These are phyloP conservation scores for Crossaster papposus DNA, from an alignment of 53 echinoderm and acorn worm genomes.

Conservation along the genomic window DNA sequence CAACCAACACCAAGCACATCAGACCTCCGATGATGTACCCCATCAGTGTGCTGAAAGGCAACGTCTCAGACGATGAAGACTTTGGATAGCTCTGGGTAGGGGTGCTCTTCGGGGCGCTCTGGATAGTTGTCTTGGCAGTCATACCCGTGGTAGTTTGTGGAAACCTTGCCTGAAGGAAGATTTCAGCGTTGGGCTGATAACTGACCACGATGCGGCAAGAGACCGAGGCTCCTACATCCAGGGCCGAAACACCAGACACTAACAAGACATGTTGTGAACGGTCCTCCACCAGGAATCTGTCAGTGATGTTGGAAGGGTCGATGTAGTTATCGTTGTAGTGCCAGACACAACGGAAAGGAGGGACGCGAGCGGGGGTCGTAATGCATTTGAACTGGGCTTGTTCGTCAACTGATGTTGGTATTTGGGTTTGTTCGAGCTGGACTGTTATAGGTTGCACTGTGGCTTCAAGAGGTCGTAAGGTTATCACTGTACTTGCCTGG, in stretches of 20 bases:
- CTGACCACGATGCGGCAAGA: constrained; percentile 11
- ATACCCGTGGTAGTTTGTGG: constrained; percentile 8
- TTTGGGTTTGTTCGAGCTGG: constrained; percentile 4
- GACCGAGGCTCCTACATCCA: constrained; percentile 22
- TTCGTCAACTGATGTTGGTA: neutral
- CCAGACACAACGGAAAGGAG: neutral
- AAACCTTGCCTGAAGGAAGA: neutral
- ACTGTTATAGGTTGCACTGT: neutral
- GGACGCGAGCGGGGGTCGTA: neutral
- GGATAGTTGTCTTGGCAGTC: neutral
- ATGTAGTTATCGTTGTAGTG: neutral
- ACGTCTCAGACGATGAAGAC: neutral
- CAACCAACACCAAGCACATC: constrained; percentile 39
- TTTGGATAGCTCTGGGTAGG: too few species aligned
- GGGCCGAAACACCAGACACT: neutral
- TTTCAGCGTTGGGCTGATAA: neutral
- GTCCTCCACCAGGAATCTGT: constrained; percentile 41
- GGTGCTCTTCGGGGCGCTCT: neutral
- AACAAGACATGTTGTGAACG: neutral
- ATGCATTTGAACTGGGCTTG: constrained; percentile 25
- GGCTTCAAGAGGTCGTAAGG: constrained; percentile 16
- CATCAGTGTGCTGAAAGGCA: constrained; percentile 11
- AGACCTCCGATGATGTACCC: constrained; percentile 45
- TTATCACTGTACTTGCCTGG: constrained; percentile 31
- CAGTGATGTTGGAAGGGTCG: neutral